Evolutionary conservation across 2,113 vertebrate genomes (phyloP).

Genomic region (Monopterus albus): DNA sequence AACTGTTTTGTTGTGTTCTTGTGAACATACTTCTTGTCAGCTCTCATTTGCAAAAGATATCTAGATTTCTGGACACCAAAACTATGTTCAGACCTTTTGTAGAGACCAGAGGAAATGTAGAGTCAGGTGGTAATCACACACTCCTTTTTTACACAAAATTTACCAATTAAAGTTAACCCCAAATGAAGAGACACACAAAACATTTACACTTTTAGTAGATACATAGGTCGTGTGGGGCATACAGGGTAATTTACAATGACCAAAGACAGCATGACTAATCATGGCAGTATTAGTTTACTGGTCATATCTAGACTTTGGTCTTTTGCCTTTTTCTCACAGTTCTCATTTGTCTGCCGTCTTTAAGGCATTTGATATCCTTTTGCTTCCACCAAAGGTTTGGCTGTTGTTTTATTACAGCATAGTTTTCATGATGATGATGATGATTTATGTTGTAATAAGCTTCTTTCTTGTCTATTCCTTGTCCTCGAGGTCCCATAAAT

Average conservation of each 20-base stretch:
- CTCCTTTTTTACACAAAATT: too few relatives aligned
- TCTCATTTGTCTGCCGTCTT: conserved; percentile 64
- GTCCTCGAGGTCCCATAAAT: conserved; percentile 69
- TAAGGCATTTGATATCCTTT: conserved; percentile 35
- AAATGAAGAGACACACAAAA: background rate
- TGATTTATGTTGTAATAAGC: conserved; percentile 69
- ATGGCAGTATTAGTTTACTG: conserved; percentile 61
- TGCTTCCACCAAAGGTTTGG: conserved; percentile 43
- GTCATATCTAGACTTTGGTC: conserved; percentile 58
- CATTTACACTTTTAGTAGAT: background rate
- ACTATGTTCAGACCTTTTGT: too few relatives aligned
- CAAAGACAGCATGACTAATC: conserved; percentile 67
- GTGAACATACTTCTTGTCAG: too few relatives aligned
- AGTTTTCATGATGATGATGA: conserved; percentile 66
- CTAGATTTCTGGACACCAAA: too few relatives aligned
- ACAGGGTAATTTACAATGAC: conserved; percentile 38
- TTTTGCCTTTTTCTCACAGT: conserved; percentile 68
- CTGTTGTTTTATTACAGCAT: conserved; percentile 62
- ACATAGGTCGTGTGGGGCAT: background rate
- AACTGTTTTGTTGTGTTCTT: too few relatives aligned
- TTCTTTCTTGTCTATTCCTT: conserved; percentile 52
- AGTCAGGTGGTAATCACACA: too few relatives aligned
- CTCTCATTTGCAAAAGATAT: too few relatives aligned
- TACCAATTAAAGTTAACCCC: too few relatives aligned
- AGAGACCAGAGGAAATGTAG: too few relatives aligned